Percentiles rank a stretch among this genome's conserved stretches.
Evolutionary conservation across 2,797 vertebrate species (phyloP).

Genomic region (Gymnoscopelus braueri): DNA sequence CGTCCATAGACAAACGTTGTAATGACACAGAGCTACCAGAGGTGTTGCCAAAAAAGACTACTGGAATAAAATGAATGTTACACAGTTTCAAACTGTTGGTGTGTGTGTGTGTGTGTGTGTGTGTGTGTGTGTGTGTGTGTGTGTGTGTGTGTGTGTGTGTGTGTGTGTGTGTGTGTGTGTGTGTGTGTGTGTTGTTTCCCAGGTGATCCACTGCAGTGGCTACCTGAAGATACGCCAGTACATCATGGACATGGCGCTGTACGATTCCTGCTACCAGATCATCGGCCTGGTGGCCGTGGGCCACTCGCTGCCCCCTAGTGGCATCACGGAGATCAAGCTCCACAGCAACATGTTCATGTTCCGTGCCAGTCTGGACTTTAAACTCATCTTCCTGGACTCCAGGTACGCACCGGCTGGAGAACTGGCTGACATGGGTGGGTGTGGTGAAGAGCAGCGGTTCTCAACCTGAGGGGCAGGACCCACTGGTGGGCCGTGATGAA

Average conservation of each 20-base stretch:
- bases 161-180: neutral
- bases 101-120: too few relatives aligned
- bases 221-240: constrained; percentile 94
- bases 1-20: too few relatives aligned
- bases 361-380: constrained; percentile 93
- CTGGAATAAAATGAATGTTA: too few relatives aligned
- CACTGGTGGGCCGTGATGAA: too few relatives aligned
- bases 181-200: constrained; percentile 7
- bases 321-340: constrained; percentile 95
- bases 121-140: neutral
- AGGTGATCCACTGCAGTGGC: constrained; percentile 98
- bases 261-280: constrained; percentile 92
- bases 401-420: constrained; percentile 82
- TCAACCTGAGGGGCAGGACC: too few relatives aligned
- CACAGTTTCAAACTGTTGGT: too few relatives aligned
- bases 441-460: too few relatives aligned
- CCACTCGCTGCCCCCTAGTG: constrained; percentile 92
- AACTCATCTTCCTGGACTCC: constrained; percentile 94
- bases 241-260: constrained; percentile 88
- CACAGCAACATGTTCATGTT: constrained; percentile 99
- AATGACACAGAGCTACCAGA: too few relatives aligned
- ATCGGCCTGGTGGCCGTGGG: constrained; percentile 93
- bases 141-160: neutral
- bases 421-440: neutral
- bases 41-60: too few relatives aligned